Evolutionary conservation across 1,140 invertebrate species (phyloP), one percentile per base, ranked within the genome.

Genomic region (Subanguina moxae): DNA sequence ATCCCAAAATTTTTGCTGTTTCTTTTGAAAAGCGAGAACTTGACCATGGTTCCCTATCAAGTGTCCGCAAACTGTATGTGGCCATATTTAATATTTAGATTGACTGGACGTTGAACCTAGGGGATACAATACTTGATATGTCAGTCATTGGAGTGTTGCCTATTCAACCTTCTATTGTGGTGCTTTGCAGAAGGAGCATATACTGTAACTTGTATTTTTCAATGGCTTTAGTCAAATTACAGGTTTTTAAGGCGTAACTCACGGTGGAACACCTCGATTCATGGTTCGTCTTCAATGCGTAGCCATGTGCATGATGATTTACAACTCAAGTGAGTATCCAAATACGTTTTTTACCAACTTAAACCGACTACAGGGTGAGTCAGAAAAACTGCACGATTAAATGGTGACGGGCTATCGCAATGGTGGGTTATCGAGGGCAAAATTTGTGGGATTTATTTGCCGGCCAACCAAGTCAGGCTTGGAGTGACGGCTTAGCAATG

Each of bases 101-200:
- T 23, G 74, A 76, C 28, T 76, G 74, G 74, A 56, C 61, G 25
- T 45, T 76, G n/a, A 76, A 76, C 52, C 38, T 76, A 19, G 74
- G 74, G 1, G 74, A 76, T 57, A 79, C 70, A 13, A 65, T 72
- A n/a, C 23, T 76, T 46, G 63, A 74, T 28, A 65, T 76, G 13
- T 43, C 30, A 30, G 48, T 56, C 5, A 66, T 75, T 1, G 30
- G 64, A 8, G 45, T 67, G 0, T n/a, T 19, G n/a, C 76, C 71
- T 17, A 30, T 76, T 23, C 72, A 76, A 42, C 74, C 74, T 15
- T 76, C 73, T n/a, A 76, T 76, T 21, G 28, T 78, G 27, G 67
- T 76, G 21, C 42, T 78, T 17, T 78, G 76, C 25, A 64, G 67
- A 61, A 38, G 74, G 25, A 61, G 42, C 1, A n/a, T 76, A n/a